These are phyloP conservation scores for Orthonychiurus folsomi DNA, from an alignment of 2,888 invertebrate genomes.

Conservation along the genomic window DNA sequence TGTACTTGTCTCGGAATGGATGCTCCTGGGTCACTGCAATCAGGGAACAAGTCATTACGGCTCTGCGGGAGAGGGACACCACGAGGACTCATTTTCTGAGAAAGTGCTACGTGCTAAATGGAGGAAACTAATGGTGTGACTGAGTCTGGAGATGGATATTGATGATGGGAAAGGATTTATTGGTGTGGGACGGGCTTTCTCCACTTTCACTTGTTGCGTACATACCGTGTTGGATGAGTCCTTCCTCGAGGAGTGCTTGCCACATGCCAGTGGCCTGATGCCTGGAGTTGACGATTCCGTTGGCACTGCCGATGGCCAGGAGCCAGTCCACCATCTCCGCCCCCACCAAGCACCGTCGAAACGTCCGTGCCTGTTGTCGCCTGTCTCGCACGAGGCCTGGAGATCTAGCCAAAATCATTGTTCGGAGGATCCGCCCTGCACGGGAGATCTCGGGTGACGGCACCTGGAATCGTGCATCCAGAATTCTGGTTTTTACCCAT, in stretches of 20 bases:
- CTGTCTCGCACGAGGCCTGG: conserved; percentile 57
- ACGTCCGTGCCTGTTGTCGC: conserved; percentile 44
- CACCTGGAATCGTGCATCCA: conserved; percentile 43
- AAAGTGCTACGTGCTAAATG: too few species aligned
- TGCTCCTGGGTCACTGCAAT: conserved; percentile 59
- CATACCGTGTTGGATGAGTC: conserved; percentile 65
- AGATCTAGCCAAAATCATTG: conserved; percentile 54
- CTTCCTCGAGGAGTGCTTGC: conserved; percentile 72
- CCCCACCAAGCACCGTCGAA: conserved; percentile 54
- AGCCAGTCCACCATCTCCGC: conserved; percentile 75
- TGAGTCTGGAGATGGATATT: too few species aligned
- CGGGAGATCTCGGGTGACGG: conserved; percentile 58
- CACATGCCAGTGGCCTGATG: conserved; percentile 71
- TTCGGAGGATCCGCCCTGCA: conserved; percentile 61
- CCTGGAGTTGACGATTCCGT: conserved; percentile 45
- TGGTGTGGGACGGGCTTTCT: too few species aligned
- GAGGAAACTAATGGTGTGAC: too few species aligned
- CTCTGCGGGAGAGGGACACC: too few species aligned
- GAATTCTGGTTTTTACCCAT: not conserved
- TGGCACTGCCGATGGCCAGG: conserved; percentile 50
- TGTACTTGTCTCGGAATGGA: conserved; percentile 71
- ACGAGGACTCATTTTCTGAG: too few species aligned
- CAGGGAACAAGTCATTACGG: too few species aligned
- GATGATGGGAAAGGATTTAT: too few species aligned
- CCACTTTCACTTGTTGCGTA: too few species aligned